These are phyloP conservation scores for Catharus ustulatus DNA, from an alignment of 2,797 vertebrate species.

Conservation along the genomic window DNA sequence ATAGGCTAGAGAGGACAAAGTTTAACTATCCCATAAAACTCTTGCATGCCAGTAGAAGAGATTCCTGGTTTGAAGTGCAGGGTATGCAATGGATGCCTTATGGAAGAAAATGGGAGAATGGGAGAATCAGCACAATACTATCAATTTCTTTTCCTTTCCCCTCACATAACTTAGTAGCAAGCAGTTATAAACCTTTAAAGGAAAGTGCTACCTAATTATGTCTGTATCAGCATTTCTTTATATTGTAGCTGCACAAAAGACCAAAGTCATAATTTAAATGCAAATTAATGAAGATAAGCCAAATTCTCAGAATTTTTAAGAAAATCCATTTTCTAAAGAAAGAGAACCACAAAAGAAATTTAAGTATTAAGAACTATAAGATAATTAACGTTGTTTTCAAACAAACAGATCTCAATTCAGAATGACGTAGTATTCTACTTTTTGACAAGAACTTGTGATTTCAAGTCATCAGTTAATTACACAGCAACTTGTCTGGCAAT, in stretches of 20 bases:
- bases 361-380: neutral
- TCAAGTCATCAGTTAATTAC: conserved; percentile 29
- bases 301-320: conserved; percentile 7
- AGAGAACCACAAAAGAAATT: neutral
- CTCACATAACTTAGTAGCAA: neutral
- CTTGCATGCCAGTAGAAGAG: neutral
- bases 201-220: conserved; percentile 51
- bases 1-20: neutral
- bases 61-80: neutral
- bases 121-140: neutral
- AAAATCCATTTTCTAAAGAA: neutral
- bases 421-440: neutral
- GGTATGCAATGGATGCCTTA: neutral
- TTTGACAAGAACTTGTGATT: neutral
- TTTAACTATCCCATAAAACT: neutral
- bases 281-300: conserved; percentile 45
- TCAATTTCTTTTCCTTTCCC: neutral
- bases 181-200: conserved; percentile 24
- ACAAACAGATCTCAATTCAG: neutral
- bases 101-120: neutral
- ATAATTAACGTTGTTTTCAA: conserved; percentile 7
- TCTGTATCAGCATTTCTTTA: conserved; percentile 55
- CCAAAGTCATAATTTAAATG: conserved; percentile 44
- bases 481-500: neutral
- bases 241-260: conserved; percentile 32